Conservation (phyloP, 2,888 invertebrate species). For the Acholoe squamosa region DNA sequence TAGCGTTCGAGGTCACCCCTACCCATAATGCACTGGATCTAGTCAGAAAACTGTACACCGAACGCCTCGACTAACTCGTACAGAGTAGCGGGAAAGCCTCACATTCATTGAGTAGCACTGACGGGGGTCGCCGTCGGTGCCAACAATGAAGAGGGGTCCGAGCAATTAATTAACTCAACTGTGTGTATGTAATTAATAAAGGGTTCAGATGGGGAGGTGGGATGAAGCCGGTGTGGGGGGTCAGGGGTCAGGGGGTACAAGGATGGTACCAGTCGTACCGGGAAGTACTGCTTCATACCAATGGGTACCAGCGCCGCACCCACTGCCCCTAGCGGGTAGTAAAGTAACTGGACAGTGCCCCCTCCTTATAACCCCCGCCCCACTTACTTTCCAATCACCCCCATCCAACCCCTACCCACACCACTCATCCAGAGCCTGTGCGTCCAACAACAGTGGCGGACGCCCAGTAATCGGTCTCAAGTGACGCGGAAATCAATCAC, state of each 20-base stretch:
- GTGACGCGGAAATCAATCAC: conserved; percentile 17
- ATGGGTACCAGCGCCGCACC: not conserved
- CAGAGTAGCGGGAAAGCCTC: too few species aligned
- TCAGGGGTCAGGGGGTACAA: not conserved
- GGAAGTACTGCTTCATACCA: not conserved
- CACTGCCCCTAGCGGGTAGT: not conserved
- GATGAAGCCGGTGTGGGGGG: not conserved
- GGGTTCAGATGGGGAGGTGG: not conserved
- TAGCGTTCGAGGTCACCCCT: too few species aligned
- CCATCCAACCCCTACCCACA: not conserved
- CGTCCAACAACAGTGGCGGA: conserved; percentile 18
- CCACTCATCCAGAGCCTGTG: not conserved
- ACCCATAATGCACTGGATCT: too few species aligned
- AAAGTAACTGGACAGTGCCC: not conserved
- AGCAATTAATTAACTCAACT: conserved; percentile 26
- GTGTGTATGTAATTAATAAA: conserved; percentile 28
- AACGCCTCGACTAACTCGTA: too few species aligned
- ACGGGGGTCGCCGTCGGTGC: not conserved
- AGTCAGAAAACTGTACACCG: too few species aligned
- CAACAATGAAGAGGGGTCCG: conserved; percentile 4
- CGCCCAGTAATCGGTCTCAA: conserved; percentile 16
- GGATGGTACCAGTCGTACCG: conserved; percentile 3
- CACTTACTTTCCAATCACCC: not conserved
- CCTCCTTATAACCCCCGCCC: not conserved
- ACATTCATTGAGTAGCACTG: too few species aligned